Evolutionary conservation across 2,113 vertebrate genomes (phyloP).

Genomic region (Dermatemys mawii): DNA sequence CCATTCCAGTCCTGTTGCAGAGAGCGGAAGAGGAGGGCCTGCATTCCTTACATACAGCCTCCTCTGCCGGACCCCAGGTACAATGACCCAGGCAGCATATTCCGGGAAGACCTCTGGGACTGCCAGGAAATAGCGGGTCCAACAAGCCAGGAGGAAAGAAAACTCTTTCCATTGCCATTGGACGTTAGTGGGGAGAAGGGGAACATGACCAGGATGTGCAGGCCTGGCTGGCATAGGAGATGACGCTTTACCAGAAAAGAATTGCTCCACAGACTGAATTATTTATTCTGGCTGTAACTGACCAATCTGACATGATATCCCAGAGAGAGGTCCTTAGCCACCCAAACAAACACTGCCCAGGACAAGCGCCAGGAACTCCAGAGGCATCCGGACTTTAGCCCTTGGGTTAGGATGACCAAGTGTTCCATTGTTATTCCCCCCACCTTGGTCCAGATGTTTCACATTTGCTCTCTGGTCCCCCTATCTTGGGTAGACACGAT

Average conservation of each 20-base stretch:
- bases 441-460: neutral
- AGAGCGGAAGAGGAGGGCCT: neutral
- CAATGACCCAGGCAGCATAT: neutral
- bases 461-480: neutral
- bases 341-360: neutral
- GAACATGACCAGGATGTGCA: rapidly evolving
- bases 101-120: neutral
- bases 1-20: neutral
- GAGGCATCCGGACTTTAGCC: neutral
- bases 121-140: neutral
- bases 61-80: no score
- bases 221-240: neutral
- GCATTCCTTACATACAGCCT: neutral
- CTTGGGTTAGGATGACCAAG: neutral
- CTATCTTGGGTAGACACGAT: no score
- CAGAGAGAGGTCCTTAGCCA: neutral
- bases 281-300: neutral
- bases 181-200: neutral
- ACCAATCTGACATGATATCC: neutral
- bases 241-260: neutral
- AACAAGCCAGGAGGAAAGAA: neutral
- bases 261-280: neutral
- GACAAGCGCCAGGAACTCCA: neutral
- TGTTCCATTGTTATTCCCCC: neutral
- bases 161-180: neutral